These are phyloP conservation scores for Patiria miniata DNA, from an alignment of 35 echinoderm and acorn worm genomes.

Conservation along the genomic window DNA sequence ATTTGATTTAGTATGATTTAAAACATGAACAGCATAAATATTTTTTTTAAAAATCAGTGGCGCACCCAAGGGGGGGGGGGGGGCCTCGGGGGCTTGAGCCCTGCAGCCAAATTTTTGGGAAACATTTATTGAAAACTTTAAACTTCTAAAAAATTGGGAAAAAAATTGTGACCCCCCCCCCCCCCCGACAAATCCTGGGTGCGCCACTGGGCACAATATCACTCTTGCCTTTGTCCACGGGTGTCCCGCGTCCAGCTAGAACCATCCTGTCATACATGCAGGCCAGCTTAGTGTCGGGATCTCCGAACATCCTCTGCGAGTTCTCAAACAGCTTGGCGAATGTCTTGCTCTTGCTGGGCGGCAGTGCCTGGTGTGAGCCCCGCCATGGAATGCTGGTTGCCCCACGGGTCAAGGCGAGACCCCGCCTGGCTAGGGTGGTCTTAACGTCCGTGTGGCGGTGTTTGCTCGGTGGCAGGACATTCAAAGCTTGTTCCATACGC, in stretches of 20 bases:
- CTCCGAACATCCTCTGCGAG: not conserved
- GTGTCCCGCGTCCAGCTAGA: not conserved
- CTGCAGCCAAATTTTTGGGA: too few species aligned
- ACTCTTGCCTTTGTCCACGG: not conserved
- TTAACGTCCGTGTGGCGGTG: not conserved
- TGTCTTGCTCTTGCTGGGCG: not conserved
- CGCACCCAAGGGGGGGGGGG: too few species aligned
- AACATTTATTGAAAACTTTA: too few species aligned
- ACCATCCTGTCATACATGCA: conserved; percentile 4
- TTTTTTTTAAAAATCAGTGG: too few species aligned
- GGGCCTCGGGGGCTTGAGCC: too few species aligned
- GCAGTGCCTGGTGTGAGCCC: not conserved
- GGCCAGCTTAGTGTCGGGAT: not conserved
- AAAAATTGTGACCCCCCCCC: too few species aligned
- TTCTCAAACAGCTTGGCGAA: conserved; percentile 6
- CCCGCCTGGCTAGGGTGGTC: not conserved
- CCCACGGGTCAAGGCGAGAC: not conserved
- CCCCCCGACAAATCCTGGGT: too few species aligned
- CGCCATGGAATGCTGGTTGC: not conserved
- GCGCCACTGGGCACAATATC: too few species aligned
- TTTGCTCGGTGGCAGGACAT: not conserved
- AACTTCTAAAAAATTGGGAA: too few species aligned
- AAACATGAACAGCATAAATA: too few species aligned
- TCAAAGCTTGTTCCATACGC: conserved; percentile 5
- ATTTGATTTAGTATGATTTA: too few species aligned